Evolutionary conservation across 2,888 invertebrate species (phyloP).

Genomic region (Tryphoninae sp.): DNA sequence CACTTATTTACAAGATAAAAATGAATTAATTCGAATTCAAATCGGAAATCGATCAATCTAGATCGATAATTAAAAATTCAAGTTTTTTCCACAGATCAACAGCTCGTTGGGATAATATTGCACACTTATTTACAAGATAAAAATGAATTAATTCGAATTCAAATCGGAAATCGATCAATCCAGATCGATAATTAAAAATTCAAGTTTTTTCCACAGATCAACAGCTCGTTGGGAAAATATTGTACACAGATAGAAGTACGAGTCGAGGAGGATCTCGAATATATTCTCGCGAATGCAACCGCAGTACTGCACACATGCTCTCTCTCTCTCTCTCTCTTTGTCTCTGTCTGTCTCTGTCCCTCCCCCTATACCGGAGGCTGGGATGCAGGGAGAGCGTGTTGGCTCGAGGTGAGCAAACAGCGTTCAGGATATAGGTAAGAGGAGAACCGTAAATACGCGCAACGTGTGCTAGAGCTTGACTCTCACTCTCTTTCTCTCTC

Average conservation of each 20-base stretch:
- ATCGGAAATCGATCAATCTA: no score
- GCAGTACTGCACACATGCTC: neutral
- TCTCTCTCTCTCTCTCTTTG: neutral
- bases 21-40: no score
- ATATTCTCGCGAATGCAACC: neutral
- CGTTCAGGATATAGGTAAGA: slow-evolving; percentile 55
- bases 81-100: no score
- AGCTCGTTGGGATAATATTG: no score
- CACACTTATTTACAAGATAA: no score
- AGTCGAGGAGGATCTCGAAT: neutral
- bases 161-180: no score
- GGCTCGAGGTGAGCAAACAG: slow-evolving; percentile 58
- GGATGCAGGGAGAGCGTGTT: slow-evolving; percentile 27
- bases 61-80: no score
- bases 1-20: no score
- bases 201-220: no score
- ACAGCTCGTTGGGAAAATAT: neutral
- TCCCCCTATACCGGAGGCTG: neutral
- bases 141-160: no score
- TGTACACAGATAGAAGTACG: neutral
- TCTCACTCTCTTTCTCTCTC: neutral
- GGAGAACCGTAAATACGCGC: slow-evolving; percentile 54
- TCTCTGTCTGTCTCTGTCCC: no score
- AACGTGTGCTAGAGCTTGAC: slow-evolving; percentile 21
- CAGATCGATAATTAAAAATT: no score